Conservation (phyloP, 2,888 invertebrate genomes). For the Odontothrips loti region DNA sequence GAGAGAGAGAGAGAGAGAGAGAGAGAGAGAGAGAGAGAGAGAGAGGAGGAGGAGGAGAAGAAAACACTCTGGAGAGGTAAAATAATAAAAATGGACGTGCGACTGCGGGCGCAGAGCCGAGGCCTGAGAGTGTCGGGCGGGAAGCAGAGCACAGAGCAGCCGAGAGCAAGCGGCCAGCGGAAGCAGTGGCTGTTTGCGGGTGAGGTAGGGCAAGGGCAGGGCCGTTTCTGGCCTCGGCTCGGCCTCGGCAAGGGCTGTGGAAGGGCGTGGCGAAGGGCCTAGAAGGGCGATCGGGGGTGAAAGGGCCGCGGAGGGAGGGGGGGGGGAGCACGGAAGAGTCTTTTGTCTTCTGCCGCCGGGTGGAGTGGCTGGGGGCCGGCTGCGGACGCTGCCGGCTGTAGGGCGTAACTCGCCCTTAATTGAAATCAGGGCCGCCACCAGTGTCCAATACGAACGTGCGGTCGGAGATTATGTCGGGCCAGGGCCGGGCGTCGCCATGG, state of each 20-base stretch:
- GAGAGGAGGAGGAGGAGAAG: neutral
- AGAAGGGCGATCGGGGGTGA: neutral
- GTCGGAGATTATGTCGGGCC: neutral
- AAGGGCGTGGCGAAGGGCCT: neutral
- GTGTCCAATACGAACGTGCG: neutral
- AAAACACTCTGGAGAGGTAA: neutral
- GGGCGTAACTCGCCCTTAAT: constrained; percentile 10
- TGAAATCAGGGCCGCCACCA: neutral
- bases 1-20: neutral
- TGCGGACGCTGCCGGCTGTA: neutral
- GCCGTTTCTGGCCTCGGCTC: neutral
- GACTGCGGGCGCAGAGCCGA: neutral
- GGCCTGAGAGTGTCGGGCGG: too few species aligned
- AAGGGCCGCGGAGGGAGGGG: neutral
- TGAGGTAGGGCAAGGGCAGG: neutral
- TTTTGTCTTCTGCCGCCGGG: neutral
- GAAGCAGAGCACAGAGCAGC: neutral
- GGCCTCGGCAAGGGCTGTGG: neutral
- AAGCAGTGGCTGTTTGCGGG: neutral
- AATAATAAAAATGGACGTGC: too few species aligned
- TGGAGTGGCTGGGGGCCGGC: neutral
- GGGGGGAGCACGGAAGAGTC: neutral
- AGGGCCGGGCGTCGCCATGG: neutral
- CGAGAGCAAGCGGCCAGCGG: neutral
- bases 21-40: neutral